Percentiles rank a stretch among this genome's conserved stretches.
phyloP scores from a whole-genome alignment of 2,888 invertebrate genomes.

The Resseliella maxima region DNA sequence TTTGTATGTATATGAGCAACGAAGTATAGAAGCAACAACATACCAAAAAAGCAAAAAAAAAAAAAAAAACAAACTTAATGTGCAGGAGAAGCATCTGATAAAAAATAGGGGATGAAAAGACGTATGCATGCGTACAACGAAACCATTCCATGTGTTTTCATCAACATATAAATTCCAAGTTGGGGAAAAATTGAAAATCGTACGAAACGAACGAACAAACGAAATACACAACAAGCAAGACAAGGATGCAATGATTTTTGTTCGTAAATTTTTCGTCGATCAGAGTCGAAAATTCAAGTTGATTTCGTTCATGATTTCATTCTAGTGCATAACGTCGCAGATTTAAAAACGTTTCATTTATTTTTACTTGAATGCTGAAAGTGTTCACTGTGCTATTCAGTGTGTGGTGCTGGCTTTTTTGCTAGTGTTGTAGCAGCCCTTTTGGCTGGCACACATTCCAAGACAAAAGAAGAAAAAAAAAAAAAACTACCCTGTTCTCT shows the following conservation, averaged over 20 bases:
- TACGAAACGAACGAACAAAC: neutral
- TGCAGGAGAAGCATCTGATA: conserved; percentile 3
- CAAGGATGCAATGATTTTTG: neutral
- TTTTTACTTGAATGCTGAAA: conserved; percentile 53
- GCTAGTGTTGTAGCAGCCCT: conserved; percentile 48
- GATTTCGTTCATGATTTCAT: conserved; percentile 53
- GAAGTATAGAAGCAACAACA: neutral
- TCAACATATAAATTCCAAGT: neutral
- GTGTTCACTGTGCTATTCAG: conserved; percentile 50
- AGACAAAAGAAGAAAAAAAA: neutral
- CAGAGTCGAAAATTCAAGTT: conserved; percentile 48
- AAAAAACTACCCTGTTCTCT: neutral
- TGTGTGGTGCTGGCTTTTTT: conserved; percentile 53
- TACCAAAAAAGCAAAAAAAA: neutral
- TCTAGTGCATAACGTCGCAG: conserved; percentile 56
- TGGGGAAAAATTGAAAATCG: neutral
- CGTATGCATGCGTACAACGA: conserved; percentile 43
- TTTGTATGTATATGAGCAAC: neutral
- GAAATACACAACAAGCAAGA: neutral
- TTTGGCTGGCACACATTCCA: conserved; percentile 49
- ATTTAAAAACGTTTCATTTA: conserved; percentile 55
- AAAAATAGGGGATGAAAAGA: neutral
- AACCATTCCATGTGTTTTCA: conserved; percentile 35
- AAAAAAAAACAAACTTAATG: neutral
- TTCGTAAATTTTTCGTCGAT: conserved; percentile 39